A percentile compares a stretch with the other conserved stretches of the same genome.
Conservation (phyloP, 2,797 vertebrate genomes). For the Stomatorhinus walkeri region DNA sequence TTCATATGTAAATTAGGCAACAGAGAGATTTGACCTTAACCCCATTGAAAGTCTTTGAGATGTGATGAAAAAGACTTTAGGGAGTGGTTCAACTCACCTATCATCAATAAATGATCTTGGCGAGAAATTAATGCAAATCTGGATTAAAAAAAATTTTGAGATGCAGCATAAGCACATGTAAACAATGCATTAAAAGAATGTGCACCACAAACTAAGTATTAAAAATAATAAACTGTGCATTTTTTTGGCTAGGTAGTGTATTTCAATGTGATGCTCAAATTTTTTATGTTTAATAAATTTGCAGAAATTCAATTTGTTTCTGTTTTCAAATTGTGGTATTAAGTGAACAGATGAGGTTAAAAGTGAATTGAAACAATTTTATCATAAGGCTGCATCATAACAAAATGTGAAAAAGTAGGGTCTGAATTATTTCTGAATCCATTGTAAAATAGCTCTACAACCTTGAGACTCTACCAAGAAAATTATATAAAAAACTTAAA, state of each 20-base stretch:
- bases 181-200: too few relatives aligned
- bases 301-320: not conserved
- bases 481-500: not conserved
- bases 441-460: not conserved
- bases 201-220: too few relatives aligned
- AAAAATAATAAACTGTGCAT: too few relatives aligned
- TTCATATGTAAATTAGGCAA: not conserved
- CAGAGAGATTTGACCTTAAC: not conserved
- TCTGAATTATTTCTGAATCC: not conserved
- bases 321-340: not conserved
- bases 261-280: not conserved
- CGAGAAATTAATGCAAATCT: too few relatives aligned
- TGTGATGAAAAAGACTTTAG: not conserved
- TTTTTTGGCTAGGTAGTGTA: too few relatives aligned
- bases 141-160: too few relatives aligned
- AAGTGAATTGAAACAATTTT: not conserved
- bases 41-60: not conserved
- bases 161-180: too few relatives aligned
- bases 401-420: not conserved
- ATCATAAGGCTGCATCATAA: not conserved
- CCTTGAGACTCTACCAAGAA: not conserved
- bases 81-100: too few relatives aligned
- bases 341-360: not conserved
- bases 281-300: not conserved
- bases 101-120: too few relatives aligned